phyloP scores from a whole-genome alignment of 2,113 vertebrate genomes.

The Zeus faber region DNA sequence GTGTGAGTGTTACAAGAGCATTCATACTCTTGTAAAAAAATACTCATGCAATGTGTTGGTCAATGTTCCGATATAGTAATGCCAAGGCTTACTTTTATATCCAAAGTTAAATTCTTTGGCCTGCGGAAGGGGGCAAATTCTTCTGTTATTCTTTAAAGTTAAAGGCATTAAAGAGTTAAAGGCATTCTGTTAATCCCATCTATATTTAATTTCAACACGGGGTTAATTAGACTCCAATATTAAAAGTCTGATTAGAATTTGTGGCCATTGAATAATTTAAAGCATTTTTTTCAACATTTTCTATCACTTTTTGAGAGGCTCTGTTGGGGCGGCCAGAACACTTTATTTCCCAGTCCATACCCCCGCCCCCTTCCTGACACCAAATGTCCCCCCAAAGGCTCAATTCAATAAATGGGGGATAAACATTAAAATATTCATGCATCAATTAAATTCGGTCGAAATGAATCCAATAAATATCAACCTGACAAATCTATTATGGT shows the following conservation, averaged over 20 bases:
- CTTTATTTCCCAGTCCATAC: not conserved
- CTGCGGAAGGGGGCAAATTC: not conserved
- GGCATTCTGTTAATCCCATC: conserved; percentile 34
- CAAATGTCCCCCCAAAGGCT: conserved; percentile 34
- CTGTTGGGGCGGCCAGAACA: too few species aligned
- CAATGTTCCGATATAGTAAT: too few species aligned
- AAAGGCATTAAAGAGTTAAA: too few species aligned
- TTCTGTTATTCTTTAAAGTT: conserved; percentile 24
- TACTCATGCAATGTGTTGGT: too few species aligned
- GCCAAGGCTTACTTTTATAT: too few species aligned
- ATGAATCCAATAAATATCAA: conserved; percentile 72
- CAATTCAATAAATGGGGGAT: conserved; percentile 38
- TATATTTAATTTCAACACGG: conserved; percentile 36
- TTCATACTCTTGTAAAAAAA: too few species aligned
- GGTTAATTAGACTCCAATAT: conserved; percentile 47
- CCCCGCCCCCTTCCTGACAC: not conserved
- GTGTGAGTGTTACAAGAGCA: too few species aligned
- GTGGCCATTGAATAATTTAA: conserved; percentile 58
- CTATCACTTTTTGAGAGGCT: too few species aligned
- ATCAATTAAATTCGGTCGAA: conserved; percentile 65
- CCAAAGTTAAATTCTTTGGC: not conserved
- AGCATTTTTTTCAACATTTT: too few species aligned
- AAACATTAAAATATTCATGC: conserved; percentile 75
- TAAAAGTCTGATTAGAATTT: conserved; percentile 50
- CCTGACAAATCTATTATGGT: conserved; percentile 56